Conservation (phyloP, 2,113 vertebrate species). For the Phocoena sinus region DNA sequence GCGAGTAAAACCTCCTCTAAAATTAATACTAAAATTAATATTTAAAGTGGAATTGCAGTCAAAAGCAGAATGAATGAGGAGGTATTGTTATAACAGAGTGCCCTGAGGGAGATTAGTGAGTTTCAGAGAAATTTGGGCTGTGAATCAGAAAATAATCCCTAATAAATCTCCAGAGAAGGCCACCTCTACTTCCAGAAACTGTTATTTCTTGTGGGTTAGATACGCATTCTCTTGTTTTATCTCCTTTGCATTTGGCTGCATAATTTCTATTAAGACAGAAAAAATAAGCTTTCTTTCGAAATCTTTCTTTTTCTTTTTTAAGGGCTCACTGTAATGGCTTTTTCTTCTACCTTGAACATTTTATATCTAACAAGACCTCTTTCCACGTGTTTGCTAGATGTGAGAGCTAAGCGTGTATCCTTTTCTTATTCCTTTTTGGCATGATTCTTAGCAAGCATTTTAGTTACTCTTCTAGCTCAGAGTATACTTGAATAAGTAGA, state of each 20-base stretch:
- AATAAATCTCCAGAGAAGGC: slow-evolving; percentile 9
- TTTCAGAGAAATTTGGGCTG: slow-evolving; percentile 1
- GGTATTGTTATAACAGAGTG: neutral
- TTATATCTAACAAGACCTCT: neutral
- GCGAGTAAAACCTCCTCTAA: slow-evolving; percentile 30
- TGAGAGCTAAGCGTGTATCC: neutral
- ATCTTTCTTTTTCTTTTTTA: neutral
- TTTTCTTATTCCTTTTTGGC: neutral
- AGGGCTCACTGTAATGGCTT: neutral
- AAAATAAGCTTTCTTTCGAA: neutral
- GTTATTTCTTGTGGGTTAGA: neutral
- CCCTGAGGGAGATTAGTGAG: slow-evolving; percentile 2
- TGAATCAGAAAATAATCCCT: slow-evolving; percentile 17
- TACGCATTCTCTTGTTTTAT: neutral
- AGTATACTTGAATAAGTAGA: neutral
- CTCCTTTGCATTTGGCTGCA: neutral
- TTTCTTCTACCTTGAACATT: neutral
- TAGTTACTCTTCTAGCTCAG: neutral
- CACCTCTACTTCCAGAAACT: slow-evolving; percentile 2
- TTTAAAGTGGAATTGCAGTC: slow-evolving; percentile 34
- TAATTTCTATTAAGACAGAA: neutral
- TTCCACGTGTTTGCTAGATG: neutral
- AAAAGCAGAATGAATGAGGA: slow-evolving; percentile 25
- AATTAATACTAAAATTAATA: slow-evolving; percentile 57
- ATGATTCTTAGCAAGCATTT: neutral